phyloP scores from a whole-genome alignment of 1,140 invertebrate genomes.

The Drosophila rhopaloa region DNA sequence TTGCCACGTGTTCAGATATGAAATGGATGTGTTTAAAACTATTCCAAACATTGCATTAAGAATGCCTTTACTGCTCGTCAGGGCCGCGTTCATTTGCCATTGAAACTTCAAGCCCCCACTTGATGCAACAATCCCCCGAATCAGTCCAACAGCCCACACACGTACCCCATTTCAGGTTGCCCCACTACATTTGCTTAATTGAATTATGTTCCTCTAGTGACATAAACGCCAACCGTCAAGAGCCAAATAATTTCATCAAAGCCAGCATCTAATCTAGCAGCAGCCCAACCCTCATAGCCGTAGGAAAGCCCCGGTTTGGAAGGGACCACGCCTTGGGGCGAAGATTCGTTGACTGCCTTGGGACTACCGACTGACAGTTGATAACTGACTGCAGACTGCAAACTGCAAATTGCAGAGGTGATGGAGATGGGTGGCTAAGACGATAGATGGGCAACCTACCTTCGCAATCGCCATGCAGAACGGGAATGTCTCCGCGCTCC shows the following conservation, averaged over 20 bases:
- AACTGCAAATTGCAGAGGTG: neutral
- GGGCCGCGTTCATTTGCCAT: conserved; percentile 44
- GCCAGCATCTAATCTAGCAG: conserved; percentile 36
- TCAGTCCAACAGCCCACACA: conserved; percentile 27
- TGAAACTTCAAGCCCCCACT: conserved; percentile 44
- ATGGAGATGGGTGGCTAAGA: conserved; percentile 15
- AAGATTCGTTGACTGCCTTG: conserved; percentile 55
- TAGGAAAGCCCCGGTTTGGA: conserved; percentile 32
- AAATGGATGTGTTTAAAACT: neutral
- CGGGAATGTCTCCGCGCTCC: conserved; percentile 90
- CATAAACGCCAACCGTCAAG: conserved; percentile 63
- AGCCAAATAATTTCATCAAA: conserved; percentile 61
- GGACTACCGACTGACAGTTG: conserved; percentile 57
- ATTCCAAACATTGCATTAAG: neutral
- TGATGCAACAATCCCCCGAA: conserved; percentile 29
- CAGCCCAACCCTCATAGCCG: conserved; percentile 30
- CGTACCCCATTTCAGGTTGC: conserved; percentile 5
- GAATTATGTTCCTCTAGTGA: conserved; percentile 67
- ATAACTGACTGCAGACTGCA: neutral
- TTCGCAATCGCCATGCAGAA: conserved; percentile 88
- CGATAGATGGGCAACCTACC: conserved; percentile 82
- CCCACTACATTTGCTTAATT: conserved; percentile 54
- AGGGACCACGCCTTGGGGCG: conserved; percentile 30
- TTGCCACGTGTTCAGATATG: neutral
- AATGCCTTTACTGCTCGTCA: conserved; percentile 12